Evolutionary conservation across 1,140 invertebrate genomes (phyloP).

Genomic region (Euborellia annulipes): DNA sequence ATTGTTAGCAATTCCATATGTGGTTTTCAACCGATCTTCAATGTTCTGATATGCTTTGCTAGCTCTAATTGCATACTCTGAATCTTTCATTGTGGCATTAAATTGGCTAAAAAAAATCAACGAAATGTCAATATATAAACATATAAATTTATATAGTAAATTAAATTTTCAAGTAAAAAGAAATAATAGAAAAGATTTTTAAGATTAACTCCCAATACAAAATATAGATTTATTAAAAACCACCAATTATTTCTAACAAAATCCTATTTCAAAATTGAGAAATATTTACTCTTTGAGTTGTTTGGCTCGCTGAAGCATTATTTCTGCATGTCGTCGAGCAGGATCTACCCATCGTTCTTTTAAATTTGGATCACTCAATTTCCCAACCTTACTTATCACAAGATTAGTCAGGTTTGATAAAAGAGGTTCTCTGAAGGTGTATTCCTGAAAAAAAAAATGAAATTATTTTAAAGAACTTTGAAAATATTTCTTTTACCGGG

Average conservation of each 20-base stretch:
- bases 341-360: constrained; percentile 33
- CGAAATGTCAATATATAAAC: neutral
- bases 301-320: constrained; percentile 42
- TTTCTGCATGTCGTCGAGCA: constrained; percentile 47
- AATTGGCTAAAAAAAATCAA: constrained; percentile 37
- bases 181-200: constrained; percentile 8
- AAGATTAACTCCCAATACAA: neutral
- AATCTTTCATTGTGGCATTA: constrained; percentile 44
- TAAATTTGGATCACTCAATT: constrained; percentile 45
- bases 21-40: constrained; percentile 42
- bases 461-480: no score
- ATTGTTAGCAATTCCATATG: constrained; percentile 42
- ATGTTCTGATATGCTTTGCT: constrained; percentile 72
- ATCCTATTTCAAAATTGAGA: constrained; percentile 5
- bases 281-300: constrained; percentile 35
- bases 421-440: constrained; percentile 23
- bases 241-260: constrained; percentile 17
- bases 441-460: constrained; percentile 17
- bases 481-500: no score
- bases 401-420: constrained; percentile 26
- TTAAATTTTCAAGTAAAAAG: constrained; percentile 5
- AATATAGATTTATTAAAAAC: no score
- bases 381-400: constrained; percentile 38
- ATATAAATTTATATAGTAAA: constrained; percentile 4
- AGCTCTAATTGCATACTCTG: constrained; percentile 53